A percentile compares a stretch with the other conserved stretches of the same genome.
These are phyloP conservation scores for Nycticryphes semicollaris DNA, from an alignment of 2,113 vertebrate genomes.

Conservation along the genomic window DNA sequence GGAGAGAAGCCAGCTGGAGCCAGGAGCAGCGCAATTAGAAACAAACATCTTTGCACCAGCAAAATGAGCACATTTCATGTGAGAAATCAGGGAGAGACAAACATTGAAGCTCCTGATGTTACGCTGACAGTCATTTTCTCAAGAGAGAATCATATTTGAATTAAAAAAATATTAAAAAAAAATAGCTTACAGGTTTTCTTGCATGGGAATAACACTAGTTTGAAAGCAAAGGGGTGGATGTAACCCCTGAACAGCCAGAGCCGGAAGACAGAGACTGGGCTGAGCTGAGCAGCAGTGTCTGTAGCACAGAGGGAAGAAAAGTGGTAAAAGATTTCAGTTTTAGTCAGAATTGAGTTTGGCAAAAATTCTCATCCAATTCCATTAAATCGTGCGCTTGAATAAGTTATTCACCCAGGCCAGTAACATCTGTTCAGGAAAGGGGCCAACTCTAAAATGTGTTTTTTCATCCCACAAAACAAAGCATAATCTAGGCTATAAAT, in stretches of 20 bases:
- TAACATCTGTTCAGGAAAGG: conserved; percentile 64
- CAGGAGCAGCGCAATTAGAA: conserved; percentile 13
- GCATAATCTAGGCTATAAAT: conserved; percentile 62
- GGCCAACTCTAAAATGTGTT: conserved; percentile 58
- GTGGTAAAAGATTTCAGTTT: conserved; percentile 39
- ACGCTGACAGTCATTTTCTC: background rate
- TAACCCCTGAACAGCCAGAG: background rate
- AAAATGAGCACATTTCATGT: conserved; percentile 8
- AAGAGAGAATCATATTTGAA: background rate
- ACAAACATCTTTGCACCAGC: background rate
- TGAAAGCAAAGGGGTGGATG: background rate
- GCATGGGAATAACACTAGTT: background rate
- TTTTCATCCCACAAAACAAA: conserved; percentile 62
- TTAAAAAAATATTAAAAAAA: background rate
- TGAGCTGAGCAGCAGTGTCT: background rate
- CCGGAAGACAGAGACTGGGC: background rate
- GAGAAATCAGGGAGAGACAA: conserved; percentile 28
- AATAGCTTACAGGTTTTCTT: background rate
- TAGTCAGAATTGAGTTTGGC: conserved; percentile 38
- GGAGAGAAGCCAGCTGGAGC: conserved; percentile 41
- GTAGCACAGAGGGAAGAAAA: background rate
- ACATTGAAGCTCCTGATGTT: background rate
- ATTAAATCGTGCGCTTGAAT: conserved; percentile 15
- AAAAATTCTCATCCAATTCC: conserved; percentile 50
- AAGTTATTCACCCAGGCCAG: conserved; percentile 60